These are phyloP conservation scores for Scaptomyza caliginosa DNA, from an alignment of 2,888 invertebrate genomes.

Conservation along the genomic window DNA sequence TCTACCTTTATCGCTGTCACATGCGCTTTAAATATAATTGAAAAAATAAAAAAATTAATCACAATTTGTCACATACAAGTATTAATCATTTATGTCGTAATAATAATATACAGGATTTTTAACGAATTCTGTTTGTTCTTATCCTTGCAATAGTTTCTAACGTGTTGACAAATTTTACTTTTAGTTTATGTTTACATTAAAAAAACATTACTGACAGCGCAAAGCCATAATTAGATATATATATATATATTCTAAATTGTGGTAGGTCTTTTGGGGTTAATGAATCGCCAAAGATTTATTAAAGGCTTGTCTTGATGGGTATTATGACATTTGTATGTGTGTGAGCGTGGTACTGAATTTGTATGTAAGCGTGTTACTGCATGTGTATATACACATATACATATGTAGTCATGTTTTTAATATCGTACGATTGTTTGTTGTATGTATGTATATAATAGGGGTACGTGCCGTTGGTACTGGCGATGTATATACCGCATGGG, in stretches of 20 bases:
- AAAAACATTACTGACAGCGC: neutral
- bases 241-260: neutral
- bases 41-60: too few species aligned
- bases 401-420: neutral
- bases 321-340: slow-evolving; percentile 13
- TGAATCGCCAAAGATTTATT: neutral
- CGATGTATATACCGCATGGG: slow-evolving; percentile 87
- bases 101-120: too few species aligned
- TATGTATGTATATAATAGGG: neutral
- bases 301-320: neutral
- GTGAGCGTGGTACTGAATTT: too few species aligned
- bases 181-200: neutral
- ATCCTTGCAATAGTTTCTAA: neutral
- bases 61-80: too few species aligned
- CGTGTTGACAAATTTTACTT: neutral
- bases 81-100: too few species aligned
- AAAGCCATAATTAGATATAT: neutral
- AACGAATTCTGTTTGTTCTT: neutral
- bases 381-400: neutral
- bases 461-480: slow-evolving; percentile 87
- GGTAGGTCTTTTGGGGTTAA: neutral
- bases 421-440: slow-evolving; percentile 1
- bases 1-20: too few species aligned
- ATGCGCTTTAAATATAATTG: too few species aligned
- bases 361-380: neutral